phyloP scores from a whole-genome alignment of 2,888 invertebrate genomes.

The Temnothorax ravouxi region DNA sequence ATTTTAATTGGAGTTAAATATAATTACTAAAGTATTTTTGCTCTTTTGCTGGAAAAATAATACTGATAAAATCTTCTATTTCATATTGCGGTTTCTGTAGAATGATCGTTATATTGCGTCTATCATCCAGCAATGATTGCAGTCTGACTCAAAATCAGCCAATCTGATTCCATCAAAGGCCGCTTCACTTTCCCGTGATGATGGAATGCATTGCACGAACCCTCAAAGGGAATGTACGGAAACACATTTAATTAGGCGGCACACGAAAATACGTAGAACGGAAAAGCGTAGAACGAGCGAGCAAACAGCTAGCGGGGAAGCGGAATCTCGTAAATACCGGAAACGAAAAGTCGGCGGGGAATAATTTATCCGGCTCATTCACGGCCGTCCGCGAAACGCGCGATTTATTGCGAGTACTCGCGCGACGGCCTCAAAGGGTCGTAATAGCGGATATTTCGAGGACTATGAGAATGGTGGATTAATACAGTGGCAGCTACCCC shows the following conservation, averaged over 20 bases:
- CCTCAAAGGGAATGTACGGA: conserved; percentile 47
- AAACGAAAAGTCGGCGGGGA: conserved; percentile 51
- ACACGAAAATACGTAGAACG: conserved; percentile 47
- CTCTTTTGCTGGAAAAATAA: background rate
- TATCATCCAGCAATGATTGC: conserved; percentile 18
- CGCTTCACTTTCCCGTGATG: conserved; percentile 15
- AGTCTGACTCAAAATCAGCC: background rate
- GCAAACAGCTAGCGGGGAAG: conserved; percentile 27
- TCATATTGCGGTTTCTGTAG: background rate
- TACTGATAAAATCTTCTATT: background rate
- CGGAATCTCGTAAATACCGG: conserved; percentile 49
- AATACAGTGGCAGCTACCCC: conserved; percentile 60
- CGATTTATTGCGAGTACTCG: conserved; percentile 51
- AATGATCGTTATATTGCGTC: background rate
- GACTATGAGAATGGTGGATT: conserved; percentile 59
- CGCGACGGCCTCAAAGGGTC: conserved; percentile 42
- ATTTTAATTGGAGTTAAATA: background rate
- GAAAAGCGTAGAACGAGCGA: conserved; percentile 46
- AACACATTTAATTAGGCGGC: conserved; percentile 56
- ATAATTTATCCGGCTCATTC: conserved; percentile 53
- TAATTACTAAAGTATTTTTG: background rate
- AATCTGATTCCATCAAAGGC: conserved; percentile 2
- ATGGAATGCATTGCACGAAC: conserved; percentile 28
- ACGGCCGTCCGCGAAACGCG: conserved; percentile 29
- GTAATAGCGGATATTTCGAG: conserved; percentile 52